Percentiles rank a stretch among this genome's conserved stretches.
Conservation (phyloP, 2,113 vertebrate genomes). For the Ciconia stormi region DNA sequence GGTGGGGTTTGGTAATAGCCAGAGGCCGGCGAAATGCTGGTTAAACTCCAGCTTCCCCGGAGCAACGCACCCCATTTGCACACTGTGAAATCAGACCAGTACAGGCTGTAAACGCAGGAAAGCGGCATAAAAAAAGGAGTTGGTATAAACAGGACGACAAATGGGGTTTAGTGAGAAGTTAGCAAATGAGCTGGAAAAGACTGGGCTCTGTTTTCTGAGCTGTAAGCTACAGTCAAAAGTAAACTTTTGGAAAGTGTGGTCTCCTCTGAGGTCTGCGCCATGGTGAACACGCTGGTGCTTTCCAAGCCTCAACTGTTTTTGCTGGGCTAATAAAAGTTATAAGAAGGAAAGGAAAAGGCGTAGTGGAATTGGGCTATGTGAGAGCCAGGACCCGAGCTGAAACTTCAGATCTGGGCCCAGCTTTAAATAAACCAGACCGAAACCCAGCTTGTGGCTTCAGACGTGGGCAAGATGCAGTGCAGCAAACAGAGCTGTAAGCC, state of each 20-base stretch:
- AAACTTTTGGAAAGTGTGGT: background rate
- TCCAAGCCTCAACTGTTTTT: background rate
- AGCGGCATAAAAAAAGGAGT: background rate
- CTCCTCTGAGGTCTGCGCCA: background rate
- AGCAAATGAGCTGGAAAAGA: background rate
- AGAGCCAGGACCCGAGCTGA: background rate
- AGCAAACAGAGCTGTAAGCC: rapidly evolving
- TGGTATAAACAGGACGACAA: background rate
- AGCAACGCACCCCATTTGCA: background rate
- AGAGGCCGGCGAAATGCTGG: background rate
- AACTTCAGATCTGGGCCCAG: background rate
- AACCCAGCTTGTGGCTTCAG: background rate
- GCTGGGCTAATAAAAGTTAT: background rate
- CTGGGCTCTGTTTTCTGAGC: background rate
- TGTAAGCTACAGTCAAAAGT: background rate
- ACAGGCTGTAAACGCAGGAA: background rate
- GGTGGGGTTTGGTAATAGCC: background rate
- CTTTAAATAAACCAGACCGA: background rate
- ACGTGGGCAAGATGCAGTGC: background rate
- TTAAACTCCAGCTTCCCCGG: background rate
- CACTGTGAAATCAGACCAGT: background rate
- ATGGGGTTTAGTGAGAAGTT: background rate
- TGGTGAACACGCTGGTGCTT: background rate
- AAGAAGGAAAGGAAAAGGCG: background rate
- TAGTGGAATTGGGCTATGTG: background rate